These are phyloP conservation scores for Cephus sareptanus DNA, from an alignment of 2,888 invertebrate species.

Conservation along the genomic window DNA sequence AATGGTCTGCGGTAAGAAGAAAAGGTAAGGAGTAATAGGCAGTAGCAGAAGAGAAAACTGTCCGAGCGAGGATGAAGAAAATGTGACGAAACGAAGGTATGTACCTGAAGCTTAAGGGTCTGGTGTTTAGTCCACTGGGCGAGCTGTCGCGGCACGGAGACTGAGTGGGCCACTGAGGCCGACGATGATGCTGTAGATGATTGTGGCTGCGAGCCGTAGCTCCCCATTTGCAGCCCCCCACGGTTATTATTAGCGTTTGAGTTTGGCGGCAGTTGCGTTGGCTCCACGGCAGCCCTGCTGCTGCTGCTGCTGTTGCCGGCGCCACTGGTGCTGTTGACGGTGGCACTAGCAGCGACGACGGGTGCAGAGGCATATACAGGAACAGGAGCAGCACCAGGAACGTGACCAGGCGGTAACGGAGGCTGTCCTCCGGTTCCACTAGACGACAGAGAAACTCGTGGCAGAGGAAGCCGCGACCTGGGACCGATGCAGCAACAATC, in stretches of 20 bases:
- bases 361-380: constrained; percentile 22
- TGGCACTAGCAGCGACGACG: constrained; percentile 23
- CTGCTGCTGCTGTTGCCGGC: constrained; percentile 23
- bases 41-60: not conserved
- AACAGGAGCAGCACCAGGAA: constrained; percentile 20
- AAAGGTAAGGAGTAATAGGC: not conserved
- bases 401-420: constrained; percentile 9
- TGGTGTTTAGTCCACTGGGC: constrained; percentile 63
- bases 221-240: constrained; percentile 52
- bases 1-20: no score
- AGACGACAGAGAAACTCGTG: constrained; percentile 37
- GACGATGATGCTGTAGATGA: constrained; percentile 32
- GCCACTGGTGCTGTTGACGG: constrained; percentile 27
- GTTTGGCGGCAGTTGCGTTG: constrained; percentile 47
- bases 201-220: constrained; percentile 28
- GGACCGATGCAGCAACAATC: constrained; percentile 61
- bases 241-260: constrained; percentile 60
- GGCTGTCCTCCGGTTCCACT: constrained; percentile 16
- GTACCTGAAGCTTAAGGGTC: constrained; percentile 60
- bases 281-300: constrained; percentile 27
- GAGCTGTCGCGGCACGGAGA: constrained; percentile 54
- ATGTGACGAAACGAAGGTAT: not conserved
- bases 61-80: not conserved
- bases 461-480: constrained; percentile 53
- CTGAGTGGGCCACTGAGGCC: constrained; percentile 38